These are phyloP conservation scores for Philaenus spumarius DNA, from an alignment of 1,140 invertebrate species.

Conservation along the genomic window DNA sequence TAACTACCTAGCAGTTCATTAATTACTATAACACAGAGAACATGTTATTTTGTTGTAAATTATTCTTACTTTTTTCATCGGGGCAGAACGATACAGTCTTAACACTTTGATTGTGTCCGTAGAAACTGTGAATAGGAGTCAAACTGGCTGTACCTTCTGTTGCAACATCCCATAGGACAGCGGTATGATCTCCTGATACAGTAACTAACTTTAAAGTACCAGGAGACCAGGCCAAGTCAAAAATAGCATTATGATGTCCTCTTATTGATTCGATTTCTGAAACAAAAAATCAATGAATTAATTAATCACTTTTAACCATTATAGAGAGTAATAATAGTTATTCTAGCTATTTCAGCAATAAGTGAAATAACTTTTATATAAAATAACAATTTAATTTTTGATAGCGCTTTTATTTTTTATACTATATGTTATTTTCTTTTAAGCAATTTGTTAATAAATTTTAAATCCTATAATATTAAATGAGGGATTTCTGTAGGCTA, in stretches of 20 bases:
- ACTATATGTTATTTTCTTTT: not conserved
- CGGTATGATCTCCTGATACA: slow-evolving; percentile 77
- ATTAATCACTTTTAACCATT: not conserved
- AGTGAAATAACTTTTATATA: not conserved
- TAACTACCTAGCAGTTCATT: too few relatives aligned
- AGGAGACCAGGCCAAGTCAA: slow-evolving; percentile 80
- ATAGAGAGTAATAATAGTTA: not conserved
- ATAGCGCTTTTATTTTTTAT: too few relatives aligned
- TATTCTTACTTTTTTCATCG: slow-evolving; percentile 46
- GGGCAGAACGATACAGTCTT: slow-evolving; percentile 67
- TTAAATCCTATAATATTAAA: too few relatives aligned
- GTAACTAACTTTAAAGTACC: slow-evolving; percentile 67
- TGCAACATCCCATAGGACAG: slow-evolving; percentile 62
- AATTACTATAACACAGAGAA: too few relatives aligned
- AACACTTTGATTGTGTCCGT: slow-evolving; percentile 68
- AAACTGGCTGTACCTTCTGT: slow-evolving; percentile 39
- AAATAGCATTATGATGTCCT: slow-evolving; percentile 81
- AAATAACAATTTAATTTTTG: not conserved
- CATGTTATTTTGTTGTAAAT: too few relatives aligned
- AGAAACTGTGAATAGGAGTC: slow-evolving; percentile 49
- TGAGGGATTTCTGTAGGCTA: too few relatives aligned
- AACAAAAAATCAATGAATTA: not conserved
- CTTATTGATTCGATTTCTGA: slow-evolving; percentile 5
- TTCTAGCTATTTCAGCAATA: not conserved
- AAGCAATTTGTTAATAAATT: not conserved